These are phyloP conservation scores for Octopus bimaculoides DNA, from an alignment of 1,140 invertebrate genomes.

Conservation along the genomic window DNA sequence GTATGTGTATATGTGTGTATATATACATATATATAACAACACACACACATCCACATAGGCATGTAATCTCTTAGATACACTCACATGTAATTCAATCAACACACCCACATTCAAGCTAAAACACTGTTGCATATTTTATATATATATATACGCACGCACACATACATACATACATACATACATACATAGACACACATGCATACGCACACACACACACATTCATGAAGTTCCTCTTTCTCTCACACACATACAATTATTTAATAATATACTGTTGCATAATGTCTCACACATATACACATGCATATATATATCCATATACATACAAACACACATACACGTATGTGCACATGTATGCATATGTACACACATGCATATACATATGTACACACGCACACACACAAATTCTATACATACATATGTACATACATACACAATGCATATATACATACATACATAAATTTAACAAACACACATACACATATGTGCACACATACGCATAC, in stretches of 20 bases:
- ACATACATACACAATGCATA: neutral
- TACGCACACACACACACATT: neutral
- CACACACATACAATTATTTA: neutral
- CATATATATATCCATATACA: neutral
- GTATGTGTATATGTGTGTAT: too few species aligned
- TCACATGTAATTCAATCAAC: too few species aligned
- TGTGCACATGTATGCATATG: neutral
- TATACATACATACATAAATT: neutral
- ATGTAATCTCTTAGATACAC: too few species aligned
- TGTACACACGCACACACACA: neutral
- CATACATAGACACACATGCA: neutral
- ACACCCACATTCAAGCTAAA: too few species aligned
- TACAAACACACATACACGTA: neutral
- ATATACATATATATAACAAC: too few species aligned
- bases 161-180: neutral
- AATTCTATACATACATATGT: neutral
- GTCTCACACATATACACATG: neutral
- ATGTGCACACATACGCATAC: neutral
- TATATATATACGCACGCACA: neutral
- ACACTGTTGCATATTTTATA: neutral
- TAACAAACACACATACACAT: neutral
- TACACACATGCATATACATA: neutral
- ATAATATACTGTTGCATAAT: neutral
- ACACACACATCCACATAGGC: too few species aligned
- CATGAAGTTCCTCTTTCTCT: neutral